Percentiles rank a stretch among this genome's conserved stretches.
Evolutionary conservation across 2,113 vertebrate genomes (phyloP).

Genomic region (Phyllostomus discolor): DNA sequence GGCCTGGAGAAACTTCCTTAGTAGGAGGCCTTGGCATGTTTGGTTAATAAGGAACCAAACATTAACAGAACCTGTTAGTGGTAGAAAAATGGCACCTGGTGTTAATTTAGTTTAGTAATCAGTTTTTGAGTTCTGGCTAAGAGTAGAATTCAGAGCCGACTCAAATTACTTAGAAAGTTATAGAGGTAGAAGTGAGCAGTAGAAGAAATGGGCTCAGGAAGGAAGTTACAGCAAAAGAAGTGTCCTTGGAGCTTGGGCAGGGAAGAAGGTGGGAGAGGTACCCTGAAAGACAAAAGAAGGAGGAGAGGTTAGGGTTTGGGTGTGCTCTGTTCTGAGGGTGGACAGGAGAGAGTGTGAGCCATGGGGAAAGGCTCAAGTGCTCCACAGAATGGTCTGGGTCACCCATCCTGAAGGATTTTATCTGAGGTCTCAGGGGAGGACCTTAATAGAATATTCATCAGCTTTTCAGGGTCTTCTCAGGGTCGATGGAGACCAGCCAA

Average conservation of each 20-base stretch:
- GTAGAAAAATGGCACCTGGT: neutral
- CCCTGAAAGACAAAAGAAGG: neutral
- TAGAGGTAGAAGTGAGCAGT: neutral
- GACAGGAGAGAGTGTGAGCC: neutral
- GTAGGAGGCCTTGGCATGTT: neutral
- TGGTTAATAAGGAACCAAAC: neutral
- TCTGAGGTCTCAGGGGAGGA: neutral
- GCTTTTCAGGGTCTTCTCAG: neutral
- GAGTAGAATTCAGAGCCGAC: neutral
- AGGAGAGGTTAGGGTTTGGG: neutral
- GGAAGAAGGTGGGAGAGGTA: neutral
- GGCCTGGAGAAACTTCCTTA: neutral
- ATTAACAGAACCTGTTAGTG: neutral
- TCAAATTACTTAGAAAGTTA: neutral
- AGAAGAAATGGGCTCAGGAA: neutral
- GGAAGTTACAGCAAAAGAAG: neutral
- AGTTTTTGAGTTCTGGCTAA: neutral
- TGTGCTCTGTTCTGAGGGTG: neutral
- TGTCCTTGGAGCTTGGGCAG: neutral
- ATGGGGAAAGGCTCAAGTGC: neutral
- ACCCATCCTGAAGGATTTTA: neutral
- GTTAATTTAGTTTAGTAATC: neutral
- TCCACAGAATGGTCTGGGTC: neutral
- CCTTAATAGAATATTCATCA: neutral
- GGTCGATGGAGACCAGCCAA: neutral